phyloP scores from a whole-genome alignment of 1,140 invertebrate genomes.

The Anagrus nilaparvatae region DNA sequence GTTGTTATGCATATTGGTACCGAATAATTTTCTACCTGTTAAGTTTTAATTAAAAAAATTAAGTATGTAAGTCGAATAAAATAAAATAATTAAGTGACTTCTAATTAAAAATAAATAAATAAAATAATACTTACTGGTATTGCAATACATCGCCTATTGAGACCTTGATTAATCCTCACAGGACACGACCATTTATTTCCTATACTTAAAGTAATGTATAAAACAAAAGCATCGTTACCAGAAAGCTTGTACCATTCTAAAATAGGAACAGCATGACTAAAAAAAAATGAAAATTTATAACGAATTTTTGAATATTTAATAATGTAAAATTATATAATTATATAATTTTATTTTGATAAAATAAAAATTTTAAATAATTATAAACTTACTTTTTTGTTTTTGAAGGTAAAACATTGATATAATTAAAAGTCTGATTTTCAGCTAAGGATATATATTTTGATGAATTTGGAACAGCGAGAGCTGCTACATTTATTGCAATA shows the following conservation, averaged over 20 bases:
- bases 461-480: constrained; percentile 39
- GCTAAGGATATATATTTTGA: constrained; percentile 31
- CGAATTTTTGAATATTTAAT: background rate
- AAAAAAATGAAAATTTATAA: constrained; percentile 17
- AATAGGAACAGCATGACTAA: constrained; percentile 41
- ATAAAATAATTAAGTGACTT: constrained; percentile 2
- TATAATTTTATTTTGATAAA: background rate
- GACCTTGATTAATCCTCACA: constrained; percentile 41
- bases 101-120: constrained; percentile 2
- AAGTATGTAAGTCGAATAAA: constrained; percentile 1
- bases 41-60: too few relatives aligned
- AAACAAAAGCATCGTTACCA: constrained; percentile 26
- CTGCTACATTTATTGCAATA: constrained; percentile 39
- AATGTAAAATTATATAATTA: constrained; percentile 1
- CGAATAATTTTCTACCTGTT: constrained; percentile 24
- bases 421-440: constrained; percentile 30
- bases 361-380: constrained; percentile 2
- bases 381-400: constrained; percentile 33
- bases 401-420: constrained; percentile 34
- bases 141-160: constrained; percentile 36
- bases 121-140: constrained; percentile 25
- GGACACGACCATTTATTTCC: constrained; percentile 44
- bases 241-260: constrained; percentile 40
- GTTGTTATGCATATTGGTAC: constrained; percentile 43
- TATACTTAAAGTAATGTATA: constrained; percentile 37